A percentile compares a stretch with the other conserved stretches of the same genome.
Evolutionary conservation across 2,797 vertebrate genomes (phyloP).

Genomic region (Fundulus diaphanus): DNA sequence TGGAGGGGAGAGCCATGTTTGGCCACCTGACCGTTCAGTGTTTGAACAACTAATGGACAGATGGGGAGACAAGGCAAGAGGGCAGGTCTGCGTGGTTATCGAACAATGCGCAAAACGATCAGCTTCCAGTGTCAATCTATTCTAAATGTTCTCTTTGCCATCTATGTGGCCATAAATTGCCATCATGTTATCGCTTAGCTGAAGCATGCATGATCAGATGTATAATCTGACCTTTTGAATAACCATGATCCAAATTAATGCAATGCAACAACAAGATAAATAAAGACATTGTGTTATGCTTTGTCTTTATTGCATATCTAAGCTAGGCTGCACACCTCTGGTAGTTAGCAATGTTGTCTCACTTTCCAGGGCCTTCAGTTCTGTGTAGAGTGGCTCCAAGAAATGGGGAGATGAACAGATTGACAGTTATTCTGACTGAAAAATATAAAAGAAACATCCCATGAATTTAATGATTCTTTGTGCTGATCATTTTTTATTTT

Average conservation of each 20-base stretch:
- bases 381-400: too few relatives aligned
- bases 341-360: background rate
- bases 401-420: too few relatives aligned
- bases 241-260: background rate
- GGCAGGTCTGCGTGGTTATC: background rate
- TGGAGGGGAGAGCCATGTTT: slow-evolving; percentile 5
- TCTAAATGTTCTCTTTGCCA: background rate
- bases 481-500: too few relatives aligned
- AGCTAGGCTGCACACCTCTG: too few relatives aligned
- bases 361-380: too few relatives aligned
- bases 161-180: background rate
- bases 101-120: background rate
- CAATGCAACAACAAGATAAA: too few relatives aligned
- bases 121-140: background rate
- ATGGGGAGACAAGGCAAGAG: background rate
- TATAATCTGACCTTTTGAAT: background rate
- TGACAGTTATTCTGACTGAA: too few relatives aligned
- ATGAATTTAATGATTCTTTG: too few relatives aligned
- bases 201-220: background rate
- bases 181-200: background rate
- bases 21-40: slow-evolving; percentile 6
- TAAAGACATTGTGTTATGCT: too few relatives aligned
- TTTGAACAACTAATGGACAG: slow-evolving; percentile 24
- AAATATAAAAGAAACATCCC: too few relatives aligned
- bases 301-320: too few relatives aligned